Percentiles rank a stretch among this genome's conserved stretches.
These are phyloP conservation scores for Sebastes matsubarae DNA, from an alignment of 2,797 vertebrate genomes.

Conservation along the genomic window DNA sequence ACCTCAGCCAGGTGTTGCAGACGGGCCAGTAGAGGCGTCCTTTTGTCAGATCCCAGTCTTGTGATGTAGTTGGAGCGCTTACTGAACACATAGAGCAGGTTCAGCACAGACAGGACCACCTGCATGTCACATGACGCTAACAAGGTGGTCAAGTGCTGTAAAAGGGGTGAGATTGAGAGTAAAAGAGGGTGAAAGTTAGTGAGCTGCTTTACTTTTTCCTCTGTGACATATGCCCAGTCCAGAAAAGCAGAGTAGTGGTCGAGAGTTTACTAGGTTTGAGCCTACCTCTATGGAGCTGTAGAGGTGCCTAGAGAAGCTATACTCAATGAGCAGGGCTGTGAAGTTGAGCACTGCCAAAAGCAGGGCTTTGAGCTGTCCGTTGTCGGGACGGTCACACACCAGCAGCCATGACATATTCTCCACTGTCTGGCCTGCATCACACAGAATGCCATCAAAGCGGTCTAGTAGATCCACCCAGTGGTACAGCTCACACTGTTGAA, in stretches of 20 bases:
- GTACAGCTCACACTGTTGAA: slow-evolving; percentile 92
- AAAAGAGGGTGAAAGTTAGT: slow-evolving; percentile 14
- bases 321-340: slow-evolving; percentile 96
- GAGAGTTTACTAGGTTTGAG: background rate
- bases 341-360: slow-evolving; percentile 96
- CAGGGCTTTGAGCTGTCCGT: slow-evolving; percentile 92
- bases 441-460: slow-evolving; percentile 95
- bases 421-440: slow-evolving; percentile 95
- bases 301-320: slow-evolving; percentile 97
- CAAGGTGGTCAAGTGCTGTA: slow-evolving; percentile 94
- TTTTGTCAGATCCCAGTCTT: slow-evolving; percentile 94
- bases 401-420: slow-evolving; percentile 98
- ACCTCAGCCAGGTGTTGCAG: slow-evolving; percentile 98
- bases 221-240: background rate
- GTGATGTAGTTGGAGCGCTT: slow-evolving; percentile 99
- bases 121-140: slow-evolving; percentile 99
- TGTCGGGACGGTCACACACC: slow-evolving; percentile 92
- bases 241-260: background rate
- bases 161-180: slow-evolving; percentile 33
- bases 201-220: background rate
- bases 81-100: slow-evolving; percentile 98
- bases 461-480: slow-evolving; percentile 98
- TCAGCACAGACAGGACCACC: slow-evolving; percentile 97
- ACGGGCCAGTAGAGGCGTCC: slow-evolving; percentile 91
- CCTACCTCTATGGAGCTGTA: slow-evolving; percentile 98